These are phyloP conservation scores for Phaonia tiefii DNA, from an alignment of 2,888 invertebrate species.

Conservation along the genomic window DNA sequence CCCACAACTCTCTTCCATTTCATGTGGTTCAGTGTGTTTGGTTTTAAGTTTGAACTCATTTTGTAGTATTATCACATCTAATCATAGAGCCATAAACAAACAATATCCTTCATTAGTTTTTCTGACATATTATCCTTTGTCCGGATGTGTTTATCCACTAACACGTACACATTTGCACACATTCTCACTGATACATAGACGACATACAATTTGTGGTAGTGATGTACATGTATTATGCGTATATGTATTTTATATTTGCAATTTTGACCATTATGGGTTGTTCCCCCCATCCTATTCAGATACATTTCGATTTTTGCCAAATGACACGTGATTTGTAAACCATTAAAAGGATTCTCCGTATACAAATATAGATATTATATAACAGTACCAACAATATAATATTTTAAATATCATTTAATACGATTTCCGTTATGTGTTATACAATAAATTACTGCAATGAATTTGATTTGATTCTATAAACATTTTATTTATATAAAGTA, in stretches of 20 bases:
- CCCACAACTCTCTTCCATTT: no score
- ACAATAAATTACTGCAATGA: no score
- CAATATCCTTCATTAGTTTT: slow-evolving; percentile 64
- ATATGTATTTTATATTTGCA: not conserved
- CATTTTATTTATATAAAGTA: no score
- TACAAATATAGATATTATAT: no score
- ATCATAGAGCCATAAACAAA: slow-evolving; percentile 64
- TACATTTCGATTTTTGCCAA: not conserved
- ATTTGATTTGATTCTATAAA: no score
- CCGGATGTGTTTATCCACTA: not conserved
- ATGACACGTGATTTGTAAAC: slow-evolving; percentile 57
- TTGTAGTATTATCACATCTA: slow-evolving; percentile 66
- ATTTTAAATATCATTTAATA: no score
- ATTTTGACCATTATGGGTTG: no score
- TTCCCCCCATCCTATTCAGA: no score
- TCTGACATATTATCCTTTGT: slow-evolving; percentile 15
- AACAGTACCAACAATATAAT: no score
- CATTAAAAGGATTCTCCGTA: slow-evolving; percentile 49
- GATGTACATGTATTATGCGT: slow-evolving; percentile 35
- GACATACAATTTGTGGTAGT: no score
- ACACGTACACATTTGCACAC: slow-evolving; percentile 39
- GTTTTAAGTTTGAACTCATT: slow-evolving; percentile 61
- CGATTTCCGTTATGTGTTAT: no score
- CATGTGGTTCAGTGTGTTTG: not conserved
- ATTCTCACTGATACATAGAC: no score